Evolutionary conservation across 2,113 vertebrate genomes (phyloP).

Genomic region (Cnemophilus loriae): DNA sequence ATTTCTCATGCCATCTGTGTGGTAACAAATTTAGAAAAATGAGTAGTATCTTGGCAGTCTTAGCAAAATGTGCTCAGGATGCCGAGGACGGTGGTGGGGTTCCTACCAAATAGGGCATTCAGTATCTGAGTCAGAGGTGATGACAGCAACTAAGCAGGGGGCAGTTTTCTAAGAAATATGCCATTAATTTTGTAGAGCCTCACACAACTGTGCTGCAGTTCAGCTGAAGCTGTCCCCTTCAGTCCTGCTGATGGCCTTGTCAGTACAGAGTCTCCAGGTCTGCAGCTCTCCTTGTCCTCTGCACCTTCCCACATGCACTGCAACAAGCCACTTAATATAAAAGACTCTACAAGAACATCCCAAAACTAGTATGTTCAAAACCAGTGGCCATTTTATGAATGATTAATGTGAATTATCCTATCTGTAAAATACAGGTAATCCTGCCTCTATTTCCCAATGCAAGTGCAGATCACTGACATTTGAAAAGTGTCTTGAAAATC

Average conservation of each 20-base stretch:
- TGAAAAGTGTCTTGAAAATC: background rate
- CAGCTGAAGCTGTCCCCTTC: background rate
- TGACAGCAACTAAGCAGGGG: background rate
- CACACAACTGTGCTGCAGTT: background rate
- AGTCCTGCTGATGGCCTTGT: background rate
- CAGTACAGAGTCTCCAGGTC: background rate
- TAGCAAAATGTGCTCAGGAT: background rate
- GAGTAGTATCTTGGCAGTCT: constrained; percentile 23
- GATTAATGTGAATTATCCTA: background rate
- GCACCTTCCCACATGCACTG: background rate
- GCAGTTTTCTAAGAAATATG: background rate
- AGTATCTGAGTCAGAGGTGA: constrained; percentile 10
- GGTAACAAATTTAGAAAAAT: constrained; percentile 38
- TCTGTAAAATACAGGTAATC: background rate
- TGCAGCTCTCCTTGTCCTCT: background rate
- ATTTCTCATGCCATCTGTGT: constrained; percentile 25
- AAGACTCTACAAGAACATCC: background rate
- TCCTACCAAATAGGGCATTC: background rate
- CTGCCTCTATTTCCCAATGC: background rate
- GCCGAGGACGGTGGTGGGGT: background rate
- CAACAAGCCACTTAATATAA: background rate
- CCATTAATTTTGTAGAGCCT: background rate
- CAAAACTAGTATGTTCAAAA: background rate
- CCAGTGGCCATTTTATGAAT: background rate
- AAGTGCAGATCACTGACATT: background rate